phyloP scores from a whole-genome alignment of 2,797 vertebrate genomes.

The Galagoides demidoff region DNA sequence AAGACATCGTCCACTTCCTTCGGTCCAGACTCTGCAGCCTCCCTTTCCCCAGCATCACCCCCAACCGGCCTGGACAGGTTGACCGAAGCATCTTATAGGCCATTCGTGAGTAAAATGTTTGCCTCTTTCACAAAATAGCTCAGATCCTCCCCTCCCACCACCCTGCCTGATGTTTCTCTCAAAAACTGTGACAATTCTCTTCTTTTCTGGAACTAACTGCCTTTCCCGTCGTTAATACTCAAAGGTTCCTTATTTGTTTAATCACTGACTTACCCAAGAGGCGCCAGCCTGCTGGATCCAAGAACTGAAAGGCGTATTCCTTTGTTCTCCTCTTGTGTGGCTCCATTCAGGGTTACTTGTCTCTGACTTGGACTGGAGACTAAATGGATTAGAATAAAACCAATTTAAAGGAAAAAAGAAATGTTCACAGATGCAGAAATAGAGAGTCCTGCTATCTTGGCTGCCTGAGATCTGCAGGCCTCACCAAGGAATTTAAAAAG shows the following conservation, averaged over 20 bases:
- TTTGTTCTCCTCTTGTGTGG: conserved; percentile 75
- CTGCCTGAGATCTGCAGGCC: conserved; percentile 82
- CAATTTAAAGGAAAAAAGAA: conserved; percentile 73
- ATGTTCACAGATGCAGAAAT: conserved; percentile 77
- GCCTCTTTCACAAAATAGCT: not conserved
- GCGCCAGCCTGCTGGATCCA: conserved; percentile 71
- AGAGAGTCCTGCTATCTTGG: conserved; percentile 76
- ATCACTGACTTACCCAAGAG: conserved; percentile 79
- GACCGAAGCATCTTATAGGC: conserved; percentile 8
- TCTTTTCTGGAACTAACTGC: not conserved
- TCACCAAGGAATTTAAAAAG: conserved; percentile 84
- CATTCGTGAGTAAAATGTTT: conserved; percentile 56
- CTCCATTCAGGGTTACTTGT: conserved; percentile 61
- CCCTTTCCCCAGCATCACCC: not conserved
- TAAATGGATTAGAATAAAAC: conserved; percentile 82
- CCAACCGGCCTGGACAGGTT: not conserved
- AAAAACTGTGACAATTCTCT: not conserved
- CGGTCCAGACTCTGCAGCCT: not conserved
- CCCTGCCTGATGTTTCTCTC: not conserved
- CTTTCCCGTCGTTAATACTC: not conserved
- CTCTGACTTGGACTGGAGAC: conserved; percentile 65
- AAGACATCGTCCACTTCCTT: conserved; percentile 41
- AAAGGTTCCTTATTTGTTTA: conserved; percentile 72
- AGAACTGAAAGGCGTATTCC: conserved; percentile 51
- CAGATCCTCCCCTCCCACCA: not conserved